phyloP scores from a whole-genome alignment of 1,140 invertebrate genomes.

The Diorhabda carinulata region DNA sequence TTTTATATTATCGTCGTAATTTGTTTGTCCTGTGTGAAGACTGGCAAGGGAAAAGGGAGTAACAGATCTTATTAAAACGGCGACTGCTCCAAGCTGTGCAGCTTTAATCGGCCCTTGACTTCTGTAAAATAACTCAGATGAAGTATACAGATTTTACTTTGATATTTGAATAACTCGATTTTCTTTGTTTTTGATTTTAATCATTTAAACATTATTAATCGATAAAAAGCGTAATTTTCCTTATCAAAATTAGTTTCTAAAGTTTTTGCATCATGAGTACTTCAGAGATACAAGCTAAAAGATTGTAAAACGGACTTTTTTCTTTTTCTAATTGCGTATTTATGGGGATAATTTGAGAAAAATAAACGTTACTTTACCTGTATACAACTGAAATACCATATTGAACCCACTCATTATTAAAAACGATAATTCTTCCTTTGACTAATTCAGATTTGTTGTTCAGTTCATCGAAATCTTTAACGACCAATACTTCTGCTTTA shows the following conservation, averaged over 20 bases:
- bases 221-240: too few relatives aligned
- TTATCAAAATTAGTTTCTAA: too few relatives aligned
- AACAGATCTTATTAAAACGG: conserved; percentile 67
- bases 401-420: conserved; percentile 59
- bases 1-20: conserved; percentile 59
- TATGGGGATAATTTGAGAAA: neutral
- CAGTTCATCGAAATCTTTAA: conserved; percentile 64
- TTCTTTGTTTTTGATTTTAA: too few relatives aligned
- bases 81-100: conserved; percentile 69
- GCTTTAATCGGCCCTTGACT: conserved; percentile 57
- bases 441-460: conserved; percentile 28
- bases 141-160: too few relatives aligned
- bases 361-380: conserved; percentile 5
- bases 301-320: too few relatives aligned
- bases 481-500: conserved; percentile 66
- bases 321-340: too few relatives aligned
- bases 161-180: too few relatives aligned
- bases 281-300: too few relatives aligned
- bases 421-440: conserved; percentile 67
- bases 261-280: too few relatives aligned
- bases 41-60: conserved; percentile 69
- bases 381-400: conserved; percentile 61
- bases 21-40: conserved; percentile 63
- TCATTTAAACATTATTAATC: too few relatives aligned
- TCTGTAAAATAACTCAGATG: conserved; percentile 36